Evolutionary conservation across 1,140 invertebrate genomes (phyloP), one percentile per base, ranked within the genome.

Genomic region (Camponotus pennsylvanicus): DNA sequence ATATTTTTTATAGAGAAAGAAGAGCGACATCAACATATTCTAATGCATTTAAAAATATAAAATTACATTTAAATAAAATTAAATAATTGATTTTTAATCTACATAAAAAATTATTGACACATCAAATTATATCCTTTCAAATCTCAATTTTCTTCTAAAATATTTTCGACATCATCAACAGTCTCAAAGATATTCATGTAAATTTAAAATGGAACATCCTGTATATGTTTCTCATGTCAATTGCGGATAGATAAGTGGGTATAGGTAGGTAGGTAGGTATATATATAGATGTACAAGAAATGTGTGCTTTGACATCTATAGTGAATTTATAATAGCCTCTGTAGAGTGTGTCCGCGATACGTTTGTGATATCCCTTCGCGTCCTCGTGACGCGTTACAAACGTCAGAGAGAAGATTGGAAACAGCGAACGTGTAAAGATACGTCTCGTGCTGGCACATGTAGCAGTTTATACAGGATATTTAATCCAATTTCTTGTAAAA

Each of bases 251-350:
- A 45, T 27, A 45, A 34, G 77, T 6, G 63, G 34, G 13, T 7
- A 15, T 80, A 80, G 63, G 27, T 80, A 80, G 63, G 27, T 63
- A 27, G 49, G 5, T 52, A 27, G 27, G 27, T 27, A 27, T 27
- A 52, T 52, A 18, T 52, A 52, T 52, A 52, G 55, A 71, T 75
- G 79, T 71, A 57, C 55, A 32, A 59, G 55, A 63, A 75, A 83
- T n/a, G 55, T 61, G 55, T 59, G 55, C 13, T 59, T 75, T 37
- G 69, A 15, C 71, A 75, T 40, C 69, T 83, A 75, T 45, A 61
- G 40, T 34, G 40, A 75, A 75, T 71, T 75, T 83, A 75, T 83
- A 83, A 75, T 83, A 75, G 79, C 27, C 78, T 42, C 67, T 40
- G 49, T n/a, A 21, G 18, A 27, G 40, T 45, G 63, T 42, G 49